phyloP scores from a whole-genome alignment of 2,113 vertebrate genomes.

The Glareola pratincola region DNA sequence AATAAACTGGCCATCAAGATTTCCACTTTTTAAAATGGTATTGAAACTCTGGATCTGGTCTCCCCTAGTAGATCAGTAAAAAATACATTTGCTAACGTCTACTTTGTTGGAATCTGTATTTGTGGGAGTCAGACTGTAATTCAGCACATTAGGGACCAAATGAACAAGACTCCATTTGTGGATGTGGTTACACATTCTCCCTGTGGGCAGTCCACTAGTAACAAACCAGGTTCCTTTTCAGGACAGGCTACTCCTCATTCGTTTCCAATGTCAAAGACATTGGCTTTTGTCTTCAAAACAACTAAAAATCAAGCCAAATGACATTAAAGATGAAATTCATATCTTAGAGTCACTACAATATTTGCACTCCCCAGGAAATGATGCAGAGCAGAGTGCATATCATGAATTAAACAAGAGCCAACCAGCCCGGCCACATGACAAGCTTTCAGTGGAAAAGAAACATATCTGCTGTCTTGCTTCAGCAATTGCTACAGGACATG shows the following conservation, averaged over 20 bases:
- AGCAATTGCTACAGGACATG: not conserved
- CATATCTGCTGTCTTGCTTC: not conserved
- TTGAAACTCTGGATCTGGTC: not conserved
- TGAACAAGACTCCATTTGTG: not conserved
- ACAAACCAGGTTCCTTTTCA: not conserved
- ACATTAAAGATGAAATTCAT: not conserved
- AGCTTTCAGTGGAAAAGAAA: not conserved
- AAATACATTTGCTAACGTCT: not conserved
- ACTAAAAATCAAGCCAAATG: not conserved
- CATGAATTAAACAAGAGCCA: not conserved
- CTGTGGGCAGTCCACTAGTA: not conserved
- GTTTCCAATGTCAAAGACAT: not conserved
- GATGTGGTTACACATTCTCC: not conserved
- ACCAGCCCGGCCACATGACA: not conserved
- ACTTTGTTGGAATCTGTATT: not conserved
- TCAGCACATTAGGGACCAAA: not conserved
- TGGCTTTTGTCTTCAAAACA: not conserved
- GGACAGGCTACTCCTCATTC: not conserved
- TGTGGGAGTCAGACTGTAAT: not conserved
- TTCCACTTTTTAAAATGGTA: not conserved
- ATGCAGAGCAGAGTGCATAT: not conserved
- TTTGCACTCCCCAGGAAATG: not conserved
- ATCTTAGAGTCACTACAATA: not conserved
- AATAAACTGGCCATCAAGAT: not conserved
- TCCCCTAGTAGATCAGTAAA: not conserved